phyloP scores from a whole-genome alignment of 2,797 vertebrate genomes.

The Hafferia zeledoni region DNA sequence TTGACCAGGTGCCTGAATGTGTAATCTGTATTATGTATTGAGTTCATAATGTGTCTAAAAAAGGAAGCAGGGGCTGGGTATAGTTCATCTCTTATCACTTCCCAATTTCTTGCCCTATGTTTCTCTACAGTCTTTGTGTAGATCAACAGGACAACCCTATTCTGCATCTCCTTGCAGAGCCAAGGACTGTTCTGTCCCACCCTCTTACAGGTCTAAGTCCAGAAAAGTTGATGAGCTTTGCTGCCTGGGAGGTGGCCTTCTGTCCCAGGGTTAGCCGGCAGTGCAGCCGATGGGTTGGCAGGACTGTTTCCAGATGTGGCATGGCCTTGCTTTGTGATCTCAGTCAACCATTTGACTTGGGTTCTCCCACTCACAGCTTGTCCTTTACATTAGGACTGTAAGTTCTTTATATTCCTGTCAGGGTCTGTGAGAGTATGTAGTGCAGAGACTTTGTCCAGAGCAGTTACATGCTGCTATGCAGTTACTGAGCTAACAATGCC shows the following conservation, averaged over 20 bases:
- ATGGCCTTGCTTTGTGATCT: background rate
- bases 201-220: background rate
- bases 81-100: background rate
- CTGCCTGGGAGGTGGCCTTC: background rate
- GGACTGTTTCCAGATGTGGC: background rate
- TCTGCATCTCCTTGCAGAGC: background rate
- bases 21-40: background rate
- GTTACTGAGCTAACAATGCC: background rate
- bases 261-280: background rate
- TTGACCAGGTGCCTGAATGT: background rate
- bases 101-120: background rate
- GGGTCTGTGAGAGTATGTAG: background rate
- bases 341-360: background rate
- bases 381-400: background rate
- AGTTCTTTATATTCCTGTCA: background rate
- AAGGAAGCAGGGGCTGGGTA: background rate
- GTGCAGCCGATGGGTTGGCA: accelerated
- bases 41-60: background rate
- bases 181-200: background rate
- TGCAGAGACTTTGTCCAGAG: background rate
- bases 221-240: background rate
- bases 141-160: background rate
- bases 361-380: background rate
- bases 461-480: background rate
- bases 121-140: background rate